A percentile compares a stretch with the other conserved stretches of the same genome.
Evolutionary conservation across 2,113 vertebrate species (phyloP).

Genomic region (Aleadryas rufinucha): DNA sequence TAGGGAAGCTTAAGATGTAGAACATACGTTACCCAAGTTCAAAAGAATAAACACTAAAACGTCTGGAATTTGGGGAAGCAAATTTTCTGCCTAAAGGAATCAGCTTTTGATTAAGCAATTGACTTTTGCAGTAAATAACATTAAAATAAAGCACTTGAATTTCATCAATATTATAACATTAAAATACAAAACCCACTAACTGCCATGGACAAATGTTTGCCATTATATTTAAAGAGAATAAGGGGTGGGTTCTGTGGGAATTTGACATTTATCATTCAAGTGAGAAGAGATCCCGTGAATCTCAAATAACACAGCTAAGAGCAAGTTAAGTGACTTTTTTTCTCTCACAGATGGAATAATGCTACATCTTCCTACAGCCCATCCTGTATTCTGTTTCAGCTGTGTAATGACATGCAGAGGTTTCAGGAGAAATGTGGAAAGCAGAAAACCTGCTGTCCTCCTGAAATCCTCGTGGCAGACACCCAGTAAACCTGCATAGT

Average conservation of each 20-base stretch:
- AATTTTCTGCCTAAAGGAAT: background rate
- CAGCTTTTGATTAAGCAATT: conserved; percentile 6
- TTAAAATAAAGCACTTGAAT: background rate
- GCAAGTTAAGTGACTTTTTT: conserved; percentile 8
- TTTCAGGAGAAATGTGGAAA: conserved; percentile 5
- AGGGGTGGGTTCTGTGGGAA: background rate
- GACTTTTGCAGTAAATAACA: conserved; percentile 4
- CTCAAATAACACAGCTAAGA: conserved; percentile 21
- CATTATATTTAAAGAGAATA: conserved; percentile 20
- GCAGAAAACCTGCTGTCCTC: background rate
- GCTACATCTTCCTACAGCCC: background rate
- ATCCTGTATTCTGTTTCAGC: conserved; percentile 2
- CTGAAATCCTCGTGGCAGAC: background rate
- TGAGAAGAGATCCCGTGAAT: conserved; percentile 16
- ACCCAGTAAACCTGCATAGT: background rate
- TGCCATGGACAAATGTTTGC: background rate
- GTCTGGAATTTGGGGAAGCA: background rate
- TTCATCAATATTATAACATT: conserved; percentile 34
- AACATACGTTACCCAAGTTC: background rate
- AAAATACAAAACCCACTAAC: background rate
- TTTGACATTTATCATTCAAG: conserved; percentile 43
- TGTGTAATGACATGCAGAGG: background rate
- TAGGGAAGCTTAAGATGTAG: background rate
- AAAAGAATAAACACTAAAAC: background rate
- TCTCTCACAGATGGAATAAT: conserved; percentile 5